Evolutionary conservation across 1,140 invertebrate genomes (phyloP).

Genomic region (Eufriesea mexicana): DNA sequence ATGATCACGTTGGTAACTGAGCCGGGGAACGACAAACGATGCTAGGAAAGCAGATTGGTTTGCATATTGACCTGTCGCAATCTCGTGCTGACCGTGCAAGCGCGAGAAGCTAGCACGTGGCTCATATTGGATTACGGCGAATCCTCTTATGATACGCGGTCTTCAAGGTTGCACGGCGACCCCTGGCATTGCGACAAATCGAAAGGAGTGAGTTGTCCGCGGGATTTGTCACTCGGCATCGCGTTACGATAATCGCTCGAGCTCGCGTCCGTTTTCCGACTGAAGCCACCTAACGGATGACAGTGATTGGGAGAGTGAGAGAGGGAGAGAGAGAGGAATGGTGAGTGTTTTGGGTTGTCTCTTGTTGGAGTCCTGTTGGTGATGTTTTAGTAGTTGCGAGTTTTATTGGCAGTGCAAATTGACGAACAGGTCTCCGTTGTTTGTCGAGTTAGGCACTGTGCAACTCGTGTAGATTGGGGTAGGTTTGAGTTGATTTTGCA

Average conservation of each 20-base stretch:
- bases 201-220: constrained; percentile 29
- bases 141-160: constrained; percentile 74
- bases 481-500: no score
- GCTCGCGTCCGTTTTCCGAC: background rate
- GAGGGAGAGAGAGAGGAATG: no score
- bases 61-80: constrained; percentile 56
- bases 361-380: no score
- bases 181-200: constrained; percentile 65
- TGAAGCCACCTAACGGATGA: no score
- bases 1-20: background rate
- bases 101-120: constrained; percentile 64
- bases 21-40: background rate
- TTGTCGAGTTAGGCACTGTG: no score
- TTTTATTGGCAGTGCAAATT: no score
- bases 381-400: no score
- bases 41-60: background rate
- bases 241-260: constrained; percentile 2
- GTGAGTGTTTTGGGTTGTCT: no score
- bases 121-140: constrained; percentile 78
- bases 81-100: constrained; percentile 58
- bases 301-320: no score
- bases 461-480: no score
- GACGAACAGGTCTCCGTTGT: no score
- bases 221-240: constrained; percentile 15
- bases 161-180: constrained; percentile 63